A percentile compares a stretch with the other conserved stretches of the same genome.
Conservation (phyloP, 2,888 invertebrate genomes). For the Caenorhabditis virilis region DNA sequence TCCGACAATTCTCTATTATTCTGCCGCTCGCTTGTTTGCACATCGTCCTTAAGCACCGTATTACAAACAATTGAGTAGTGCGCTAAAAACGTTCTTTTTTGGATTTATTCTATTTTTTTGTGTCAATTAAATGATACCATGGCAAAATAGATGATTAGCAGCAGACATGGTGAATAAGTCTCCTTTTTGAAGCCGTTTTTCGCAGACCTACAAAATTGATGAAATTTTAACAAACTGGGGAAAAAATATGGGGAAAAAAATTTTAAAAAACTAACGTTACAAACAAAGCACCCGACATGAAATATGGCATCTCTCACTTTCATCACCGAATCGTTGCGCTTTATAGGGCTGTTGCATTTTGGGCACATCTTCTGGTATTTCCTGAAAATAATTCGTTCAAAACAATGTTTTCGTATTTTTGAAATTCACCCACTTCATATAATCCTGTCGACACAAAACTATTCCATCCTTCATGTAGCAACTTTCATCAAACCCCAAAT, state of each 20-base stretch:
- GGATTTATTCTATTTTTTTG: constrained; percentile 1
- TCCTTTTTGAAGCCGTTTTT: constrained; percentile 82
- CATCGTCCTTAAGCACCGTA: constrained; percentile 16
- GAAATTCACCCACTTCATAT: constrained; percentile 18
- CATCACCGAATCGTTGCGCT: constrained; percentile 88
- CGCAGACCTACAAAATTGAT: constrained; percentile 74
- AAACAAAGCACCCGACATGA: constrained; percentile 87
- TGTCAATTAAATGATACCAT: constrained; percentile 28
- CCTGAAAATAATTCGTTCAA: constrained; percentile 74
- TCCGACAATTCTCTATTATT: constrained; percentile 9
- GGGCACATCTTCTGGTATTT: constrained; percentile 84
- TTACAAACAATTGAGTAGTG: constrained; percentile 28
- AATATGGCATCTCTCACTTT: constrained; percentile 84
- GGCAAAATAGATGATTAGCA: constrained; percentile 70
- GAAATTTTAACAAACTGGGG: too few species aligned
- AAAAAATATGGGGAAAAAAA: too few species aligned
- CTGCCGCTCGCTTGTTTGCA: neutral
- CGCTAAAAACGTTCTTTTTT: constrained; percentile 12
- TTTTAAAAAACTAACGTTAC: constrained; percentile 70
- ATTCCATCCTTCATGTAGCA: constrained; percentile 26
- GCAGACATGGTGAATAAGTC: constrained; percentile 89
- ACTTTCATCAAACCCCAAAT: constrained; percentile 27
- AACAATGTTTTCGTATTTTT: neutral
- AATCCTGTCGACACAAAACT: constrained; percentile 26
- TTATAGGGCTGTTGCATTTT: constrained; percentile 83